Base-by-base conservation (phyloP, 2,113 vertebrate species). In the Seriola rivoliana region DNA sequence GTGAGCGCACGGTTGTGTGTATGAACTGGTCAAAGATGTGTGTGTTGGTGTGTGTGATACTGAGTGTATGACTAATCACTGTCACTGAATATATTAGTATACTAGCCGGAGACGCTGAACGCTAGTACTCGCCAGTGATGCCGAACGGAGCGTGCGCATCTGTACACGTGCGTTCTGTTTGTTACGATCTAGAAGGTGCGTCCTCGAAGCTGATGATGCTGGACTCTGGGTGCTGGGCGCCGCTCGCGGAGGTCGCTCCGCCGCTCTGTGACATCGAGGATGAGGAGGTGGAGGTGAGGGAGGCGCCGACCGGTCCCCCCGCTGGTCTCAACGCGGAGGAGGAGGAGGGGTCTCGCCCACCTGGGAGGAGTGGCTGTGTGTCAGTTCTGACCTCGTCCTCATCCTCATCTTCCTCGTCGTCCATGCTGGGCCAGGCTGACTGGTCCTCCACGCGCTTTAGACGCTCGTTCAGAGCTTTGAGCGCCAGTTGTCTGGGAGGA, bases 371-470 rank as follows among this genome's bases (percentile, higher is more conserved):
- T 0, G 95, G 95, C 78, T 92, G 89, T 6, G 80, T 94, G 78
- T 97, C 95, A 0, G 91, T 94, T 76, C 96, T 95, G 1, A 93
- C 92, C 10, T 97, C 98, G 44, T 99, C 98, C 0, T 95, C 95
- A 0, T 96, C 96, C 0, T 98, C 97, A 2, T 96, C 95, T 36
- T 99, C 98, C 0, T 99, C 98, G 0, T 99, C 98, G 19, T 99
- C 98, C 98, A 99, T 99, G 94, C 94, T 99, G 64, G 98, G 98
- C 98, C 98, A 99, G 32, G 97, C 96, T 0, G 97, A 96, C 91
- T 98, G 97, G 88, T 99, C 98, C 90, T 99, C 98, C 84, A 98
- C 97, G 0, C 96, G 95, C 93, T 99, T 99, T 87, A 99, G 93
- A 48, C 98, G 96, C 89, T 99, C 98, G 1, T 99, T 99, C 83